Conservation (phyloP, 2,888 invertebrate species). For the Harpagoxenus sublaevis region DNA sequence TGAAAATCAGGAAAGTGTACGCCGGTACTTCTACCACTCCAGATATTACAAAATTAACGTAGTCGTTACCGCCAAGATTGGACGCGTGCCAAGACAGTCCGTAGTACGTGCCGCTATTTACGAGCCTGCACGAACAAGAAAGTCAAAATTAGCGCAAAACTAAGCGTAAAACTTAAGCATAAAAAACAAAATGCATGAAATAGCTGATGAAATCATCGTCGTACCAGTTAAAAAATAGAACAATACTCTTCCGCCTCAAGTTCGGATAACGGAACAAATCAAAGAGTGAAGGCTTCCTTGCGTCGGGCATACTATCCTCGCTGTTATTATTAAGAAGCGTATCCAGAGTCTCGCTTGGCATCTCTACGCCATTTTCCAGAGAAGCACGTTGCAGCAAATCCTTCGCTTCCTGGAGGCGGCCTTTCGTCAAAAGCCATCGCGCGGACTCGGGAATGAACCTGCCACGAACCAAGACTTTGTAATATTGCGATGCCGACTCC, state of each 20-base stretch:
- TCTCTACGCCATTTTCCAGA: slow-evolving; percentile 89
- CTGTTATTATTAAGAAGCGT: slow-evolving; percentile 87
- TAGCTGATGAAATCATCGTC: slow-evolving; percentile 64
- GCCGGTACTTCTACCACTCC: slow-evolving; percentile 93
- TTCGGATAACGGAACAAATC: slow-evolving; percentile 90
- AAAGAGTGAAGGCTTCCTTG: slow-evolving; percentile 87
- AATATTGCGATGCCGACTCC: background rate
- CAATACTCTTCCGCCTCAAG: slow-evolving; percentile 89
- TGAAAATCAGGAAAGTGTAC: slow-evolving; percentile 89
- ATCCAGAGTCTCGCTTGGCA: slow-evolving; percentile 88
- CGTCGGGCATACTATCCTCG: slow-evolving; percentile 80
- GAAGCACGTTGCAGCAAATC: slow-evolving; percentile 89
- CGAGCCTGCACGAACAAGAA: slow-evolving; percentile 87
- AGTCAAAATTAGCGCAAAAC: slow-evolving; percentile 5
- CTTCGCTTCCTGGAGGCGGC: slow-evolving; percentile 89
- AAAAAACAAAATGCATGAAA: background rate
- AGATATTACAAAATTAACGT: slow-evolving; percentile 91
- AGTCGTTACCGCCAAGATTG: slow-evolving; percentile 91
- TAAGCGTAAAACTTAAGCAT: background rate
- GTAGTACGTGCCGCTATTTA: slow-evolving; percentile 92
- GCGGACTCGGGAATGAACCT: slow-evolving; percentile 92
- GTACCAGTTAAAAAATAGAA: slow-evolving; percentile 92
- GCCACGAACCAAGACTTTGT: background rate
- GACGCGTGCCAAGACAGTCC: slow-evolving; percentile 92
- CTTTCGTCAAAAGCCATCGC: slow-evolving; percentile 90